Conservation (phyloP, 2,888 invertebrate genomes). For the Drosophila putrida region DNA sequence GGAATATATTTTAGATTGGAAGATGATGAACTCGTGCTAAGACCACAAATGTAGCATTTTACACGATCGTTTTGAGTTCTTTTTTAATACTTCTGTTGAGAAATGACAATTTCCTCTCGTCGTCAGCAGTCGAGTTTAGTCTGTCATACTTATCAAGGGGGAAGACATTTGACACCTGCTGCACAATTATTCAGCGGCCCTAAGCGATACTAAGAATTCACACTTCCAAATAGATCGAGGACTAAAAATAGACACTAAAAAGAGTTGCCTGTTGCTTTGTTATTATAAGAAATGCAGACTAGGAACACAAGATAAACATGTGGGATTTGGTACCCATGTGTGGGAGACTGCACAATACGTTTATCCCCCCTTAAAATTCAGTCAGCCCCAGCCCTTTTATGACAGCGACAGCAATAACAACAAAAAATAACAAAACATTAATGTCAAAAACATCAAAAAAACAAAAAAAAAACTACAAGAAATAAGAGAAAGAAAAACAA, state of each 20-base stretch:
- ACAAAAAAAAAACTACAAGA: conserved; percentile 16
- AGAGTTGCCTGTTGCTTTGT: conserved; percentile 55
- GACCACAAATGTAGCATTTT: conserved; percentile 73
- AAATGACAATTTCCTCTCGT: conserved; percentile 66
- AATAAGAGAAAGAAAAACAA: conserved; percentile 33
- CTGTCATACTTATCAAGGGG: conserved; percentile 41
- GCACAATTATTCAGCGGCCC: conserved; percentile 75
- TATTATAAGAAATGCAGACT: conserved; percentile 50
- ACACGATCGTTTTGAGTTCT: conserved; percentile 63
- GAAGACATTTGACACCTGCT: conserved; percentile 78
- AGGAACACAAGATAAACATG: conserved; percentile 50
- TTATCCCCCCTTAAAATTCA: neutral
- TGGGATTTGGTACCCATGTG: conserved; percentile 48
- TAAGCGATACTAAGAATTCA: conserved; percentile 57
- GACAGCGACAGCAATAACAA: conserved; percentile 66
- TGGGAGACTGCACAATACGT: conserved; percentile 45
- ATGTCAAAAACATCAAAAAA: conserved; percentile 79
- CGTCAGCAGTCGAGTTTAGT: conserved; percentile 30
- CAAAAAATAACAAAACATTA: conserved; percentile 73
- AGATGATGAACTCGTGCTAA: conserved; percentile 53
- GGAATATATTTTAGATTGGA: conserved; percentile 11
- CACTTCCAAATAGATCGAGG: conserved; percentile 32
- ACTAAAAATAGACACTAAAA: conserved; percentile 63
- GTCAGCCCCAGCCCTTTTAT: conserved; percentile 60
- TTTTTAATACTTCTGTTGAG: conserved; percentile 65